These are phyloP conservation scores for Scolopax mira DNA, from an alignment of 2,113 vertebrate genomes.

Conservation along the genomic window DNA sequence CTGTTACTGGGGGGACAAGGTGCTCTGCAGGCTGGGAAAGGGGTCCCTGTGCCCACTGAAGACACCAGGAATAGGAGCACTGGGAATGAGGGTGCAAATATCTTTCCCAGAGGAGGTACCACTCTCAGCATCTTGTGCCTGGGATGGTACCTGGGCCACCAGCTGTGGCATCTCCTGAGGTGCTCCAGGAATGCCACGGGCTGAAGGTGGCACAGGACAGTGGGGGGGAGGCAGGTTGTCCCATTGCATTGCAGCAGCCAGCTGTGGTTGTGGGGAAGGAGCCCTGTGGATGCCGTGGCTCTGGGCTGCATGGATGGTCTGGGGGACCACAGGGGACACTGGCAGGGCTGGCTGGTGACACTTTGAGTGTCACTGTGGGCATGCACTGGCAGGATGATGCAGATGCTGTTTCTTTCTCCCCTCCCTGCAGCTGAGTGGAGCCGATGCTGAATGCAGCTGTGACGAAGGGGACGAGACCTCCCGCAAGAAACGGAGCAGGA, in stretches of 20 bases:
- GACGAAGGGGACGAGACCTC: constrained; percentile 76
- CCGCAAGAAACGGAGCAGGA: constrained; percentile 89
- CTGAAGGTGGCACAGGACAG: not conserved
- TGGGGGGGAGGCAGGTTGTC: not conserved
- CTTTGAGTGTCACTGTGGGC: not conserved
- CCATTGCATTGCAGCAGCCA: accelerated
- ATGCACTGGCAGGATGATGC: not conserved
- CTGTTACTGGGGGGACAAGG: not conserved
- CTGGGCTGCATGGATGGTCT: not conserved
- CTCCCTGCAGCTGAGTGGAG: constrained; percentile 79
- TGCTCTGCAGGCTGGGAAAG: not conserved
- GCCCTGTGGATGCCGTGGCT: not conserved
- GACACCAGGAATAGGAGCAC: not conserved
- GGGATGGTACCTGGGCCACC: not conserved
- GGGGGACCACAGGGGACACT: accelerated
- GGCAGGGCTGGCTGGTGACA: not conserved
- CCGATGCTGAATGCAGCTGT: constrained; percentile 78
- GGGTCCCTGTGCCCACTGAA: not conserved
- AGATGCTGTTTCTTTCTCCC: not conserved
- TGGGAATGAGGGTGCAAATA: not conserved
- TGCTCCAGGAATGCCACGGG: not conserved
- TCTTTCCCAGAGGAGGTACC: not conserved
- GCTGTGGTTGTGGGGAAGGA: not conserved
- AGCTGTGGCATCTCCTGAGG: accelerated
- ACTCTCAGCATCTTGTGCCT: not conserved